Base-by-base conservation (phyloP, 1,140 invertebrate genomes). In the Zaprionus inermis region DNA sequence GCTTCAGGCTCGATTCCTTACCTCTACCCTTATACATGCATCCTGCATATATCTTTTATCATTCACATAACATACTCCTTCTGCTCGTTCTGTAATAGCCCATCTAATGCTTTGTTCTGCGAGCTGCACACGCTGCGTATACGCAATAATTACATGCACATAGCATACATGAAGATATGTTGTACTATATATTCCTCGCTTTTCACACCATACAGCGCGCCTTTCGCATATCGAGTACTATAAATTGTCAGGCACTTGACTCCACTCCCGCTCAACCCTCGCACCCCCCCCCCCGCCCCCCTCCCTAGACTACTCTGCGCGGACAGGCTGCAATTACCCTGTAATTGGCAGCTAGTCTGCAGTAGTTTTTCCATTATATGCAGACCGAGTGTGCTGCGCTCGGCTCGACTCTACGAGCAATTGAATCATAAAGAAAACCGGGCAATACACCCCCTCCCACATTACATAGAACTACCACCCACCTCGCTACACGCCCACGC, bases 281-380 rank as follows among this genome's bases (percentile, higher is more conserved):
- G n/a, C n/a, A n/a, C n/a, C n/a, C n/a, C 41, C 12, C 0, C 16
- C n/a, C 41, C 16, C 16, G 9, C 0, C 18, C 11, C 12, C 10
- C 18, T 9, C 18, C 6, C 0, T 7, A 11, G 18, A 44, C n/a
- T 16, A 5, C n/a, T 44, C 14, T 5, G 7, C 3, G n/a, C 16
- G 38, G n/a, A 44, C 18, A 49, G 44, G 18, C 44, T 49, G 20
- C 44, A 49, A 49, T 49, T 49, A 49, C 44, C 18, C 44, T 49
- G 44, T 49, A 49, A 49, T 49, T 49, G 44, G 44, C 44, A 49
- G 44, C 44, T 49, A 49, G 44, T 49, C 44, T 22, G 20, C 44
- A 49, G 18, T 49, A 49, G 18, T 49, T 49, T 49, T 49, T 49
- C 44, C 44, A 49, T 49, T 49, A 18, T 22, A 49, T 12, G 44